Evolutionary conservation across 2,113 vertebrate genomes (phyloP).

Genomic region (Mionectes macconnelli): DNA sequence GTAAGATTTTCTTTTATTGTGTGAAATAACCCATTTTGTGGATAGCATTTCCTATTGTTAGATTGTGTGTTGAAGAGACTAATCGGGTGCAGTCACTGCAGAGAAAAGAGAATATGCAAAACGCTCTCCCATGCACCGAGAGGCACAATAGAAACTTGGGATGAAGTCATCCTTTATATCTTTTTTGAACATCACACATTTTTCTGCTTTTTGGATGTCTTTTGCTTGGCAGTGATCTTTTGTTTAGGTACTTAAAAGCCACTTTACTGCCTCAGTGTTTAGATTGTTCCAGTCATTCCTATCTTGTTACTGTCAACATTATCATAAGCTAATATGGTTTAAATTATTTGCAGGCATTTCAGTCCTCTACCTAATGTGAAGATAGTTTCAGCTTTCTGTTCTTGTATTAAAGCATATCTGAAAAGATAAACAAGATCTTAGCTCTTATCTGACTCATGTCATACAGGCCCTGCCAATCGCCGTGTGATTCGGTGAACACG

Average conservation of each 20-base stretch:
- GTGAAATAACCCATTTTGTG: conserved; percentile 57
- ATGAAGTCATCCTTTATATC: conserved; percentile 19
- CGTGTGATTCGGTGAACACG: neutral
- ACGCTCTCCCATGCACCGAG: neutral
- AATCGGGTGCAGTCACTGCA: conserved; percentile 26
- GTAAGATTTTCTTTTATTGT: conserved; percentile 61
- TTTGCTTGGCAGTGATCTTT: conserved; percentile 35
- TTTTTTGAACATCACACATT: conserved; percentile 30
- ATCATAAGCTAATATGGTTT: neutral
- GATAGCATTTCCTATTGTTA: conserved; percentile 44
- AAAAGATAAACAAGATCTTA: conserved; percentile 2
- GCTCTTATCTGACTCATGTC: neutral
- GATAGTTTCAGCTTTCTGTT: neutral
- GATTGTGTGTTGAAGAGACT: conserved; percentile 37
- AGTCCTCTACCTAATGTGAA: neutral
- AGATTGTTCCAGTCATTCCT: conserved; percentile 42
- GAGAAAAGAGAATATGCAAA: conserved; percentile 57
- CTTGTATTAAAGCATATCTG: neutral
- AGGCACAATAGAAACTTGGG: conserved; percentile 36
- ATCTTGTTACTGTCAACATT: conserved; percentile 37
- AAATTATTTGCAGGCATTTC: conserved; percentile 49
- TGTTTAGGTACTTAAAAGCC: conserved; percentile 42
- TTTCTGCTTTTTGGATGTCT: conserved; percentile 26
- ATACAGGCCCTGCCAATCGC: neutral
- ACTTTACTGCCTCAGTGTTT: conserved; percentile 35